Conservation (phyloP, 2,113 vertebrate species). For the Psilopogon haemacephalus region DNA sequence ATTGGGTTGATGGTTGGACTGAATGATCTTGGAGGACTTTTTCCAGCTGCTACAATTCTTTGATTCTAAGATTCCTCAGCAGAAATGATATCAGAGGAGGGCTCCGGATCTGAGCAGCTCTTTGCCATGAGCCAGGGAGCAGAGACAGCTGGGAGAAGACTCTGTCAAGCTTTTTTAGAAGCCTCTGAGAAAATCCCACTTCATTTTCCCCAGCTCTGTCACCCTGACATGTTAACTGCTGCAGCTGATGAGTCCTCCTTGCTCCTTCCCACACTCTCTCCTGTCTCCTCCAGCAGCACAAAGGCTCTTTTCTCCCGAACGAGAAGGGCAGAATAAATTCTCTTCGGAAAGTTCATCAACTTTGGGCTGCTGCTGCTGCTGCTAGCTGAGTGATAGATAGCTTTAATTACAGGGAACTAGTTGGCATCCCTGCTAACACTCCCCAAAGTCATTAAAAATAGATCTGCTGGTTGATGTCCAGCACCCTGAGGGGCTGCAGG, state of each 20-base stretch:
- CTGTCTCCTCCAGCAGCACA: slow-evolving; percentile 10
- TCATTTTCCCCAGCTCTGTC: neutral
- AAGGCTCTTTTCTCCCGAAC: slow-evolving; percentile 28
- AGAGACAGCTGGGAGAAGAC: neutral
- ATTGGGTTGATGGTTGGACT: too few species aligned
- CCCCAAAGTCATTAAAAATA: slow-evolving; percentile 92
- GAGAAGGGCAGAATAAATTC: slow-evolving; percentile 40
- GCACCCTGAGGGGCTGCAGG: slow-evolving; percentile 72
- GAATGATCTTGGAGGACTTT: too few species aligned
- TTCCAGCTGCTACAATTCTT: too few species aligned
- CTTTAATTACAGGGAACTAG: slow-evolving; percentile 88
- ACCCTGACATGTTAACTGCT: neutral
- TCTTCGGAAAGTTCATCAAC: slow-evolving; percentile 77
- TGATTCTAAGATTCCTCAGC: neutral
- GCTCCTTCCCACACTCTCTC: slow-evolving; percentile 26
- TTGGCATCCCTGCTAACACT: slow-evolving; percentile 75
- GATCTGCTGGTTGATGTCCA: slow-evolving; percentile 78
- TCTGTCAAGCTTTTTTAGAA: neutral
- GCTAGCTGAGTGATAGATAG: slow-evolving; percentile 85
- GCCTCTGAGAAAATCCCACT: neutral
- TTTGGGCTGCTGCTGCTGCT: slow-evolving; percentile 70
- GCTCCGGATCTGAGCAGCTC: neutral
- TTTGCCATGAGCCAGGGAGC: fast-evolving
- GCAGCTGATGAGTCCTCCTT: neutral
- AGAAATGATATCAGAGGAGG: fast-evolving